Evolutionary conservation across 2,888 invertebrate genomes (phyloP), one percentile per base, ranked within the genome.

Genomic region (Himalopsyche tibetana): DNA sequence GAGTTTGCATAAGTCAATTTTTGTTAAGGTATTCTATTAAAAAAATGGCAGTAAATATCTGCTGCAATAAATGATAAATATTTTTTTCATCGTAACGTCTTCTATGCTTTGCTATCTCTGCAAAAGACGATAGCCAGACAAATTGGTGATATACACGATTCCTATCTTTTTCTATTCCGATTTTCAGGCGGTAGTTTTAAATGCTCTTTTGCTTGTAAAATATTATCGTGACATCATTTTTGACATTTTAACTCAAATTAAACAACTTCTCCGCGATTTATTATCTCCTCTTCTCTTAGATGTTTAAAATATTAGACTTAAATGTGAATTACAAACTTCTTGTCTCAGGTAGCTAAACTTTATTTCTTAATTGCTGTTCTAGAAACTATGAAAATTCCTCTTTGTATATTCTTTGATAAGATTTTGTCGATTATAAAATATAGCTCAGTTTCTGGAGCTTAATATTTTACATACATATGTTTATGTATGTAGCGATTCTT

Each of bases 61-160:
- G 40, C 40, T 40, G 40, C 6, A 6, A 40, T 40, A 40, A 40
- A 40, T 40, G 3, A 40, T 40, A 1, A 40, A 45, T 3, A 42
- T 42, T 8, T 55, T n/a, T 55, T 11, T 55, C n/a, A 56, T 63
- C 17, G 19, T 19, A 63, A 9, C 19, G 19, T 6, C 5, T 8
- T 63, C 63, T 19, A 63, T 11, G 63, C 9, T 63, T 63, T 63
- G 19, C 51, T 3, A 63, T 19, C 63, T 63, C 63, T 63, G 63
- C 63, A 63, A n/a, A 19, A 63, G 11, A 63, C 79, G 80, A 80
- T 80, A 80, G 63, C 87, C 81, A 85, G 85, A 87, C 84, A 87
- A 87, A 87, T 86, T 84, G 84, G 80, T 83, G 82, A 82, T 85
- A 80, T 88, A 80, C 85, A 84, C 87, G 87, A 88, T 85, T 84